A percentile compares a stretch with the other conserved stretches of the same genome.
Evolutionary conservation across 1,140 invertebrate species (phyloP).

Genomic region (Temnothorax curvispinosus): DNA sequence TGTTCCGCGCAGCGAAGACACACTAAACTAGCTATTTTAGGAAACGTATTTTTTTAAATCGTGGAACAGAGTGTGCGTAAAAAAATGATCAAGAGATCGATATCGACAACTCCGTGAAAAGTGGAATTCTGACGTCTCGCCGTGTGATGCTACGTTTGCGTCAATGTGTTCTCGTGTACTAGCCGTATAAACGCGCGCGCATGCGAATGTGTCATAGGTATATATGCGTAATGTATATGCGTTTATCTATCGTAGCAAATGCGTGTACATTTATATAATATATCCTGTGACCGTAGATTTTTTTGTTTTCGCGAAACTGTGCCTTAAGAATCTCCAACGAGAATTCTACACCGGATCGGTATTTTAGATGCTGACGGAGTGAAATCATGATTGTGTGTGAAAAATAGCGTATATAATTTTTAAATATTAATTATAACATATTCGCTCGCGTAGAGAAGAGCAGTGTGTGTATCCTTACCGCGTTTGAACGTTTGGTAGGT

Average conservation of each 20-base stretch:
- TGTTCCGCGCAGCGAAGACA: slow-evolving; percentile 67
- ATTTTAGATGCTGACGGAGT: not conserved
- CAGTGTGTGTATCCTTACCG: slow-evolving; percentile 13
- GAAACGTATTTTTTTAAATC: slow-evolving; percentile 64
- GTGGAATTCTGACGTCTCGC: slow-evolving; percentile 22
- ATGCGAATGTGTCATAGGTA: not conserved
- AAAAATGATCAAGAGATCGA: slow-evolving; percentile 70
- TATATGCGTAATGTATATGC: slow-evolving; percentile 8
- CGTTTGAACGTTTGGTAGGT: not conserved
- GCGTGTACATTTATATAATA: slow-evolving; percentile 20
- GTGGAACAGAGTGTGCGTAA: slow-evolving; percentile 61
- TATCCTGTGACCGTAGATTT: slow-evolving; percentile 27
- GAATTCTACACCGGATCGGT: not conserved
- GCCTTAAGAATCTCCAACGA: not conserved
- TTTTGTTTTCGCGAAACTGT: not conserved
- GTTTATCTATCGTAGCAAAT: slow-evolving; percentile 27
- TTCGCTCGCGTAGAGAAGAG: not conserved
- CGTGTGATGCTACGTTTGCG: slow-evolving; percentile 2
- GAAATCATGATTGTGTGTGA: not conserved
- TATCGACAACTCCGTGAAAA: slow-evolving; percentile 68
- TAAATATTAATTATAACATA: slow-evolving; percentile 30
- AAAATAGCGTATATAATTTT: slow-evolving; percentile 21
- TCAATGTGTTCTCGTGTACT: slow-evolving; percentile 20
- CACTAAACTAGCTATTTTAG: slow-evolving; percentile 78
- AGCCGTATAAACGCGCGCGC: not conserved